These are phyloP conservation scores for Lasius platythorax DNA, from an alignment of 2,888 invertebrate species.

Conservation along the genomic window DNA sequence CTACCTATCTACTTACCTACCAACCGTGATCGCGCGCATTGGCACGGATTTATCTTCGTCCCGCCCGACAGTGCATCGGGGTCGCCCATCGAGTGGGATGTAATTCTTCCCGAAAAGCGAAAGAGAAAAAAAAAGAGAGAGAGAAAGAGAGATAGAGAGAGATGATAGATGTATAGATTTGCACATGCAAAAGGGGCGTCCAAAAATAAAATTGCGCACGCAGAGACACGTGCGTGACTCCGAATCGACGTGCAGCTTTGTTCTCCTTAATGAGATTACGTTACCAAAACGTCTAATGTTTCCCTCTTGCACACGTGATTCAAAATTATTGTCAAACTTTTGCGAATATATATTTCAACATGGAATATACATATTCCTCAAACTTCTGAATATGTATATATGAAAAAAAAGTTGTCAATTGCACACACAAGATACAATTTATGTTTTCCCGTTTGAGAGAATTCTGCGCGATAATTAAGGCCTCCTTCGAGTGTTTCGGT, in stretches of 20 bases:
- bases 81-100: conserved; percentile 10
- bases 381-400: conserved; percentile 12
- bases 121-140: neutral
- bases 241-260: conserved; percentile 29
- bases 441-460: neutral
- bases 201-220: conserved; percentile 45
- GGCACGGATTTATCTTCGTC: conserved; percentile 69
- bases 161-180: neutral
- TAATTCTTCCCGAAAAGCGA: conserved; percentile 4
- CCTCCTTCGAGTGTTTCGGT: neutral
- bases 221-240: conserved; percentile 19
- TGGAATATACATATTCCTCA: neutral
- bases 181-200: neutral
- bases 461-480: neutral
- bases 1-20: conserved; percentile 63
- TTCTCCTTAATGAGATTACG: neutral
- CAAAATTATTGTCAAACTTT: neutral
- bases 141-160: neutral
- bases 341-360: conserved; percentile 22
- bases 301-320: neutral
- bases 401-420: conserved; percentile 8
- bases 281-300: neutral
- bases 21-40: conserved; percentile 54
- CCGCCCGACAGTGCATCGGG: conserved; percentile 54
- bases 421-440: neutral